phyloP scores from a whole-genome alignment of 2,113 vertebrate species.

The Oncorhynchus mykiss region DNA sequence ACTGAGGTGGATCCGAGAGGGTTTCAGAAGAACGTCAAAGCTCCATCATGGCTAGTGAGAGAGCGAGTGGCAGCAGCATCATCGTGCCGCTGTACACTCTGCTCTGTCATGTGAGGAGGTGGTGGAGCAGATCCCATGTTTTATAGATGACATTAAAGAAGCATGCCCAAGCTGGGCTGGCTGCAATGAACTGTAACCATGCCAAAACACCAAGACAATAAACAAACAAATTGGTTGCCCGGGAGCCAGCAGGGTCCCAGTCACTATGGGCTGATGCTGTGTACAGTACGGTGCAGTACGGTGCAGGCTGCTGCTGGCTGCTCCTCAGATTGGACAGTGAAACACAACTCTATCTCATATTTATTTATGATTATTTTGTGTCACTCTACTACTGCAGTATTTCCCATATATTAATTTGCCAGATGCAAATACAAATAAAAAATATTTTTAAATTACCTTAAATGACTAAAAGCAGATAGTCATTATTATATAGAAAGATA shows the following conservation, averaged over 20 bases:
- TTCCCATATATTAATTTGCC: no score
- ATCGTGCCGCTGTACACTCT: not conserved
- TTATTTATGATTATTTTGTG: slow-evolving; percentile 63
- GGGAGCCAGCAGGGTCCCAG: slow-evolving; percentile 60
- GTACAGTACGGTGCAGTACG: no score
- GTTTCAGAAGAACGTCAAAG: slow-evolving; percentile 54
- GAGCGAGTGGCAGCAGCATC: slow-evolving; percentile 26
- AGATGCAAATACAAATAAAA: no score
- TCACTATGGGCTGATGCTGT: slow-evolving; percentile 46
- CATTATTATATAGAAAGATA: no score
- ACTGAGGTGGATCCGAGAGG: slow-evolving; percentile 50
- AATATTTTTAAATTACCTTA: no score
- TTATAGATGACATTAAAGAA: slow-evolving; percentile 76
- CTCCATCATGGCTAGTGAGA: slow-evolving; percentile 20
- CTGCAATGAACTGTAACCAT: slow-evolving; percentile 73
- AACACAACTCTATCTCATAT: slow-evolving; percentile 64
- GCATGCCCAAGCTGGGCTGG: slow-evolving; percentile 61
- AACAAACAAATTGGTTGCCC: slow-evolving; percentile 77
- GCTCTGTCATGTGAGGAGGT: not conserved
- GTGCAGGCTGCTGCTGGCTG: slow-evolving; percentile 12
- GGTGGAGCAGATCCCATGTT: slow-evolving; percentile 57
- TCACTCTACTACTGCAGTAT: not conserved
- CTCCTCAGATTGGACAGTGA: slow-evolving; percentile 58
- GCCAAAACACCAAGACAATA: slow-evolving; percentile 76
- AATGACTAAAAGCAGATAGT: no score